Conservation (phyloP, 2,113 vertebrate species). For the Rutilus rutilus region DNA sequence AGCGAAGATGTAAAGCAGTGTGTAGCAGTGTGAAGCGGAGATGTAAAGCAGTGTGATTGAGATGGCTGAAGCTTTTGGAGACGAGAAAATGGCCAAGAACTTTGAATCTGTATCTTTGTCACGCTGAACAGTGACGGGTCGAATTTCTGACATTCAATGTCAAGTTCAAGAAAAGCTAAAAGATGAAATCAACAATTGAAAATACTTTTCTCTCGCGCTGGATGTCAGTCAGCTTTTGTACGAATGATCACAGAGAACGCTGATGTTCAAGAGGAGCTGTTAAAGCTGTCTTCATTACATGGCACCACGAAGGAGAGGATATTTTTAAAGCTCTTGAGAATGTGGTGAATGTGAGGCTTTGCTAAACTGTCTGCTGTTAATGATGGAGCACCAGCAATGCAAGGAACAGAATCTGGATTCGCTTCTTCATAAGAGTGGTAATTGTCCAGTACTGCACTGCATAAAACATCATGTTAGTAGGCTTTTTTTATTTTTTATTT, state of each 20-base stretch:
- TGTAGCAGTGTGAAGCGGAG: no score
- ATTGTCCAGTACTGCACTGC: no score
- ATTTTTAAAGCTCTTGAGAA: slow-evolving; percentile 33
- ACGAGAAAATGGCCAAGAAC: slow-evolving; percentile 48
- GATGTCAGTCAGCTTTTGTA: slow-evolving; percentile 32
- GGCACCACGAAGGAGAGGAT: background rate
- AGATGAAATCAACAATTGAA: slow-evolving; percentile 29
- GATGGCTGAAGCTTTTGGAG: slow-evolving; percentile 56
- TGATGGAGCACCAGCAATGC: no score
- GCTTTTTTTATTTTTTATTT: no score
- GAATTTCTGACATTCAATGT: slow-evolving; percentile 51
- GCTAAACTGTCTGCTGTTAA: no score
- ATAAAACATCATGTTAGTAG: no score
- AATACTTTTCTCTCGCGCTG: slow-evolving; percentile 36
- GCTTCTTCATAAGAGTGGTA: no score
- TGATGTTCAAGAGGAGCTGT: slow-evolving; percentile 35
- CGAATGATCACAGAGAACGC: background rate
- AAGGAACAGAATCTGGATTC: no score
- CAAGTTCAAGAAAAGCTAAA: slow-evolving; percentile 45
- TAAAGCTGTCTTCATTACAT: slow-evolving; percentile 34
- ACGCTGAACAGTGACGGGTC: slow-evolving; percentile 41
- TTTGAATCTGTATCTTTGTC: slow-evolving; percentile 55
- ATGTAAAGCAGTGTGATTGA: slow-evolving; percentile 47
- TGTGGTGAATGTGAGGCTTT: no score
- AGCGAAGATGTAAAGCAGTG: no score